Base-by-base conservation (phyloP, 1,140 invertebrate species). In the Drosophila malerkotliana region DNA sequence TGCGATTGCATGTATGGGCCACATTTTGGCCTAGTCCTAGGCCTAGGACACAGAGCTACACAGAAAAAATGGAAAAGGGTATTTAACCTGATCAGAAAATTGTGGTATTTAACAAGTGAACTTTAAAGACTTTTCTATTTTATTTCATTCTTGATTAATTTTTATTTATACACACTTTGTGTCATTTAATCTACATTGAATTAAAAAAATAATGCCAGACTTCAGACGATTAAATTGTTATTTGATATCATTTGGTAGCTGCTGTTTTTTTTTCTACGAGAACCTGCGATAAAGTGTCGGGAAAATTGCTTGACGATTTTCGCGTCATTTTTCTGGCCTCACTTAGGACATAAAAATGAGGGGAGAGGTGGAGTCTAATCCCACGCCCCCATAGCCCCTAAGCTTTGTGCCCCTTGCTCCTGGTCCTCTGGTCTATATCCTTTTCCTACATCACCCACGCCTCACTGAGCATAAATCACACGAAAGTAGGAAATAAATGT, bases 381-480 rank as follows among this genome's bases (percentile, higher is more conserved):
- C 15, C 32, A 18, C 41, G 24, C 2, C 26, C 41, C 14, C 30
- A 2, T 21, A 21, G 21, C 21, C 21, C 21, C 18, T 18, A 26
- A 26, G 6, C 6, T 26, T 1, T 26, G 26, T 26, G 26, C 26
- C 26, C 6, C 26, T 6, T 18, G 18, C 18, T 18, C 18, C 18
- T 26, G 26, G 26, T 3, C 26, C 5, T 26, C 8, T 21, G 18
- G 4, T 6, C 14, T 14, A 15, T 5, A 8, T 14, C 39, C 39
- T 44, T 44, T 44, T 21, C 18, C 18, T 10, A 47, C 21, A 21
- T 10, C 15, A 10, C 2, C 58, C 51, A 56, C 56, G 60, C 59
- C 18, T 72, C 41, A 37, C 26, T 62, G 54, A 60, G 52, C 79
- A 77, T 81, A 81, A 81, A 81, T 81, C 79, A 81, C 73, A 77